Evolutionary conservation across 2,797 vertebrate species (phyloP).

Genomic region (Leucoraja ocellata): DNA sequence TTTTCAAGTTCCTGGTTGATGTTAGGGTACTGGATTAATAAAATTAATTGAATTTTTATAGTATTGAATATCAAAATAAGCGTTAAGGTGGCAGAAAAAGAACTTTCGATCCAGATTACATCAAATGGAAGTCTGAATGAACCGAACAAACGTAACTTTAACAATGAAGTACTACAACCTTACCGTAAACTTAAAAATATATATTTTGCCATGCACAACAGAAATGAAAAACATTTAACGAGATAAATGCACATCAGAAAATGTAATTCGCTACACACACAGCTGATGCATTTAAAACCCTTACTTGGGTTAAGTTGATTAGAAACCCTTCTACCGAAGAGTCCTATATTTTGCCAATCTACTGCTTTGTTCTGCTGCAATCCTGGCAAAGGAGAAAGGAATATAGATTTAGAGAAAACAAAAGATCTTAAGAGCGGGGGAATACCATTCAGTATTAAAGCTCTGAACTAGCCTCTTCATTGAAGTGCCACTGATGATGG

Average conservation of each 20-base stretch:
- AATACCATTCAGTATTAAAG: constrained; percentile 25
- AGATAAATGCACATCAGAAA: neutral
- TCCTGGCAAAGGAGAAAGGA: constrained; percentile 80
- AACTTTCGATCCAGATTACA: neutral
- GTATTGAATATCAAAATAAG: neutral
- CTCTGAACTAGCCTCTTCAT: neutral
- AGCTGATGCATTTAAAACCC: constrained; percentile 54
- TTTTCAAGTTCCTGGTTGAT: neutral
- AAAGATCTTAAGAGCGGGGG: constrained; percentile 46
- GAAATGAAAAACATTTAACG: constrained; percentile 1
- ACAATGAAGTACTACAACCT: neutral
- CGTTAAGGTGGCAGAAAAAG: neutral
- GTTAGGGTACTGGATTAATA: neutral
- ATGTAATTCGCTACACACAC: constrained; percentile 1
- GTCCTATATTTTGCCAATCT: constrained; percentile 99
- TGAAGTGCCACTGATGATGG: neutral
- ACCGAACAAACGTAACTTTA: neutral
- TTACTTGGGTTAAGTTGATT: constrained; percentile 77
- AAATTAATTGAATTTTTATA: neutral
- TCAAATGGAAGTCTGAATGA: neutral
- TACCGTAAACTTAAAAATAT: neutral
- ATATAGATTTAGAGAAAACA: constrained; percentile 57
- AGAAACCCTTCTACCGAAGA: constrained; percentile 80
- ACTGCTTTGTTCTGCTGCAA: constrained; percentile 98
- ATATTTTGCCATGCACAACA: neutral